These are phyloP conservation scores for Aleiodes alternator DNA, from an alignment of 2,888 invertebrate species.

Conservation along the genomic window DNA sequence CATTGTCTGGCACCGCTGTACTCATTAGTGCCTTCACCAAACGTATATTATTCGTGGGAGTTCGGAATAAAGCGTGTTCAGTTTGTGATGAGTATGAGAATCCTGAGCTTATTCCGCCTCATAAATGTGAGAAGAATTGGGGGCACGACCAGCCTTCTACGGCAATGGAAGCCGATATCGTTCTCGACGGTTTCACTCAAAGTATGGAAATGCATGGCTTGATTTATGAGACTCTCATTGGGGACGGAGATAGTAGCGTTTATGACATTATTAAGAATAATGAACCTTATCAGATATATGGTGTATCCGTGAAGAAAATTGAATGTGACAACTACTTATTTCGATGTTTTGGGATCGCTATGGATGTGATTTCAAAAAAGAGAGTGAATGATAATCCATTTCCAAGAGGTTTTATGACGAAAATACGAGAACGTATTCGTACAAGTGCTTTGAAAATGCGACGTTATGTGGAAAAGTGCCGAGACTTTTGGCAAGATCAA, in stretches of 20 bases:
- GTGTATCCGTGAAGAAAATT: slow-evolving; percentile 59
- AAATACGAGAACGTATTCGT: slow-evolving; percentile 30
- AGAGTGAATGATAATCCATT: slow-evolving; percentile 1
- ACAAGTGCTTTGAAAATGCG: slow-evolving; percentile 40
- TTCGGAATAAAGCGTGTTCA: slow-evolving; percentile 60
- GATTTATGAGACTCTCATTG: slow-evolving; percentile 50
- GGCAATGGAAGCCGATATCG: slow-evolving; percentile 61
- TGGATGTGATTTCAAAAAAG: slow-evolving; percentile 18
- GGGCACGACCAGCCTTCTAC: slow-evolving; percentile 54
- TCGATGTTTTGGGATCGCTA: slow-evolving; percentile 53
- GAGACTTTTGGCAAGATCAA: slow-evolving; percentile 9
- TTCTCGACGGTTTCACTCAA: slow-evolving; percentile 54
- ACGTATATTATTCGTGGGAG: slow-evolving; percentile 57
- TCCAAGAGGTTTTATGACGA: slow-evolving; percentile 5
- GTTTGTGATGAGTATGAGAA: slow-evolving; percentile 45
- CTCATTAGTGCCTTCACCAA: slow-evolving; percentile 48
- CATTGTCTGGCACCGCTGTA: slow-evolving; percentile 38
- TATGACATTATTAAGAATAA: slow-evolving; percentile 58
- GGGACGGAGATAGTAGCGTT: slow-evolving; percentile 66
- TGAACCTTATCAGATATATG: slow-evolving; percentile 57
- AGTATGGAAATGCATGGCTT: slow-evolving; percentile 53
- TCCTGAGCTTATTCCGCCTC: no score
- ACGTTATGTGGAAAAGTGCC: slow-evolving; percentile 19
- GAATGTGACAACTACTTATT: slow-evolving; percentile 66
- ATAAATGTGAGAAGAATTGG: slow-evolving; percentile 63